These are phyloP conservation scores for Rhopalosiphum maidis DNA, from an alignment of 1,140 invertebrate species.

Conservation along the genomic window DNA sequence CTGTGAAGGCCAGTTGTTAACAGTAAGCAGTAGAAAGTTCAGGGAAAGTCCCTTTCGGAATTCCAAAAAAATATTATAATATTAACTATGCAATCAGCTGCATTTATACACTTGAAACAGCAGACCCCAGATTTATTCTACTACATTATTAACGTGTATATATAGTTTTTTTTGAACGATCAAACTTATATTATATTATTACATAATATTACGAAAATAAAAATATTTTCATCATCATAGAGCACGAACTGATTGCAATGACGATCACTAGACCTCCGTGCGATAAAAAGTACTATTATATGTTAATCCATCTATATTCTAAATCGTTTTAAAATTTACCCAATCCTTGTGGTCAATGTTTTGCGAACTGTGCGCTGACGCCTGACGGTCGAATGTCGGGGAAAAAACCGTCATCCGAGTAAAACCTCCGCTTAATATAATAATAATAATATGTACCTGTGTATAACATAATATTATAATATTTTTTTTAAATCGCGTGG, in stretches of 20 bases:
- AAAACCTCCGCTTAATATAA: background rate
- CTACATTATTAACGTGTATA: background rate
- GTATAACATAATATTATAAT: background rate
- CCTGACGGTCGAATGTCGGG: background rate
- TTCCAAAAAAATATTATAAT: no score
- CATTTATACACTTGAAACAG: background rate
- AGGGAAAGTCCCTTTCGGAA: background rate
- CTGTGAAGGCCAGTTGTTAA: background rate
- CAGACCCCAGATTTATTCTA: background rate
- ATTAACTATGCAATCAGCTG: no score
- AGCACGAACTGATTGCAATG: background rate
- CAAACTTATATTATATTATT: no score
- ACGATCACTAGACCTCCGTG: background rate
- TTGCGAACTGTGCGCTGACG: background rate
- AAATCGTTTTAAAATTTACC: background rate
- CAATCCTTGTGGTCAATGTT: background rate
- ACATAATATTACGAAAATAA: no score
- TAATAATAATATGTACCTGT: background rate
- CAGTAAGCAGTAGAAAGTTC: background rate
- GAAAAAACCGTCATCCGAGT: background rate
- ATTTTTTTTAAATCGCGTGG: background rate
- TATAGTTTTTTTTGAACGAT: background rate
- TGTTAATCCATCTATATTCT: background rate
- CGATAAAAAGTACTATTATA: background rate
- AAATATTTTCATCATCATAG: no score